Percentiles rank a stretch among this genome's conserved stretches.
Evolutionary conservation across 2,797 vertebrate species (phyloP).

Genomic region (Pipistrellus pygmaeus): DNA sequence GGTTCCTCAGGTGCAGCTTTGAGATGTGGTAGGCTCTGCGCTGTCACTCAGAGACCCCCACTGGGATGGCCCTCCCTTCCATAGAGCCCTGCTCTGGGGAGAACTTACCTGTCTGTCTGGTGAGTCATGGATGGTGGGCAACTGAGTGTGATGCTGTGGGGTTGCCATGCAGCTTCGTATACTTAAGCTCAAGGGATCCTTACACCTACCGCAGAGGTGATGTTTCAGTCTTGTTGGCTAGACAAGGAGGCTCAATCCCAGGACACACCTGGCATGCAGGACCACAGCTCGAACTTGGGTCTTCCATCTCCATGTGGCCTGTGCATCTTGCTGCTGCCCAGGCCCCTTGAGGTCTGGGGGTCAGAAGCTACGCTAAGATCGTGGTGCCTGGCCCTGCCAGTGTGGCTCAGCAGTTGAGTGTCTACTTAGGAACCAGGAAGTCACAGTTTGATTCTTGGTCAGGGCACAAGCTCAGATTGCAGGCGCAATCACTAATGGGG

Average conservation of each 20-base stretch:
- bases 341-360: no score
- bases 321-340: background rate
- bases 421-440: no score
- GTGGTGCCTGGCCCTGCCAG: background rate
- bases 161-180: rapidly evolving
- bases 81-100: background rate
- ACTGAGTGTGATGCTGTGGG: no score
- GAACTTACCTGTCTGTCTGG: background rate
- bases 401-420: no score
- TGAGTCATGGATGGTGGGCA: background rate
- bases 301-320: rapidly evolving
- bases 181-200: background rate
- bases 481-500: no score
- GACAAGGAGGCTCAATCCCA: no score
- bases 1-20: background rate
- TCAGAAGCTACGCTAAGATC: background rate
- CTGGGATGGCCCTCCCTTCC: background rate
- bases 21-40: background rate
- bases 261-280: no score
- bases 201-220: no score
- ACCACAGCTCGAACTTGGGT: background rate
- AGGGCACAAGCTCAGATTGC: no score
- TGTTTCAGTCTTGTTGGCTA: background rate
- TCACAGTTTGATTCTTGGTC: no score
- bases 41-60: background rate